Evolutionary conservation across 2,797 vertebrate species (phyloP).

Genomic region (Phylloscopus collybita): DNA sequence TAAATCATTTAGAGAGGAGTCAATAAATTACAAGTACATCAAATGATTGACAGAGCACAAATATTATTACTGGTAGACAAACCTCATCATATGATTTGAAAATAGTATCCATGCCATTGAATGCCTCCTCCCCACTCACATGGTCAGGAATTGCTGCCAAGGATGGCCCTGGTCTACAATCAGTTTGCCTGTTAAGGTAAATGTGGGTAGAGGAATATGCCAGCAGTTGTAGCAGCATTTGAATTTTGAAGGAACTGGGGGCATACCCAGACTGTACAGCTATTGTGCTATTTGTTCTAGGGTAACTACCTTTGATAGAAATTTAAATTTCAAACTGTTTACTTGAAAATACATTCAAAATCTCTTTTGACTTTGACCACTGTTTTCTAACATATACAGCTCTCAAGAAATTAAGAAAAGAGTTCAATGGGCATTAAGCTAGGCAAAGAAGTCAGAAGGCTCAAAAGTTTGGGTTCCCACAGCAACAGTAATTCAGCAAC

Average conservation of each 20-base stretch:
- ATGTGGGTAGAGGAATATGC: background rate
- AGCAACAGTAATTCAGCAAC: slow-evolving; percentile 62
- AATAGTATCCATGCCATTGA: background rate
- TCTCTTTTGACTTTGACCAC: background rate
- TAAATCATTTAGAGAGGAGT: background rate
- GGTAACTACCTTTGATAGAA: background rate
- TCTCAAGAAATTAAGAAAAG: background rate
- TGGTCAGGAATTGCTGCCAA: background rate
- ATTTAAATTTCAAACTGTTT: background rate
- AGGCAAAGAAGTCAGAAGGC: slow-evolving; percentile 14
- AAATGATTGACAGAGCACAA: background rate
- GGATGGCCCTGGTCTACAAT: background rate
- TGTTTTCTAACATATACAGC: background rate
- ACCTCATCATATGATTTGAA: background rate
- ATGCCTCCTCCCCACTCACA: background rate
- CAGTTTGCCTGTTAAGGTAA: background rate
- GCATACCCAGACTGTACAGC: background rate
- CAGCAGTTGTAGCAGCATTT: background rate
- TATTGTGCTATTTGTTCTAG: background rate
- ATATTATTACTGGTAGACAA: background rate
- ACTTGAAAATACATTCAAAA: background rate
- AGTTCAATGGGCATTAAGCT: slow-evolving; percentile 4
- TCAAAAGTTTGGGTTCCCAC: slow-evolving; percentile 69
- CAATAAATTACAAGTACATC: background rate
- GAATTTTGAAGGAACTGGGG: background rate